Conservation (phyloP, 2,797 vertebrate genomes). For the Falco novaeseelandiae region DNA sequence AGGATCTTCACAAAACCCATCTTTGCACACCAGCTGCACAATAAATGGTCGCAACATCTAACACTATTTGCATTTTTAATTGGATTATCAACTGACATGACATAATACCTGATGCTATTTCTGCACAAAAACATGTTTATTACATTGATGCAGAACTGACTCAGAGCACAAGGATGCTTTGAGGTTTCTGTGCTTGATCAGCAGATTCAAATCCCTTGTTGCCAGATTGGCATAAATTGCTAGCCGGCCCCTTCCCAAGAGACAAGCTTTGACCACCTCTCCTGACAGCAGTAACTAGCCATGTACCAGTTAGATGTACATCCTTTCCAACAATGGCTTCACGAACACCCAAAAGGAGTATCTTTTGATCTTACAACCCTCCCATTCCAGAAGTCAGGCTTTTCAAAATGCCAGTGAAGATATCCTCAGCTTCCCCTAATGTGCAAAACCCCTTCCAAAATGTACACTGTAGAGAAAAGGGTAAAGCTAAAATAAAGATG, state of each 20-base stretch:
- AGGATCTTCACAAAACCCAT: not conserved
- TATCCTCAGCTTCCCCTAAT: not conserved
- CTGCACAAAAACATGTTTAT: constrained; percentile 21
- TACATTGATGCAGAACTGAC: constrained; percentile 29
- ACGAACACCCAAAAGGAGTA: not conserved
- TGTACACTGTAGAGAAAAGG: not conserved
- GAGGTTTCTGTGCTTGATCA: constrained; percentile 47
- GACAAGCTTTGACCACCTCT: constrained; percentile 17
- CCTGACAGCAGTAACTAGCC: constrained; percentile 1
- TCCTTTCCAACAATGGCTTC: not conserved
- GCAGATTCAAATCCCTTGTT: constrained; percentile 49
- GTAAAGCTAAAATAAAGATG: not conserved
- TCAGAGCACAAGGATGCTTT: constrained; percentile 37
- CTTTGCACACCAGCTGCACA: not conserved
- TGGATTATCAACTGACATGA: not conserved
- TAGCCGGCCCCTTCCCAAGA: constrained; percentile 11
- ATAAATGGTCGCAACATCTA: not conserved
- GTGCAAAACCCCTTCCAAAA: not conserved
- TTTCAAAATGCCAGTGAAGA: not conserved
- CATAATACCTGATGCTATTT: not conserved
- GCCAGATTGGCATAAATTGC: constrained; percentile 40
- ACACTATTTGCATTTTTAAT: constrained; percentile 8
- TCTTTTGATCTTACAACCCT: not conserved
- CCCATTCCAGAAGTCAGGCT: not conserved
- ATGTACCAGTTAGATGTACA: not conserved